Conservation (phyloP, 2,888 invertebrate species). For the Drosophila mulleri region DNA sequence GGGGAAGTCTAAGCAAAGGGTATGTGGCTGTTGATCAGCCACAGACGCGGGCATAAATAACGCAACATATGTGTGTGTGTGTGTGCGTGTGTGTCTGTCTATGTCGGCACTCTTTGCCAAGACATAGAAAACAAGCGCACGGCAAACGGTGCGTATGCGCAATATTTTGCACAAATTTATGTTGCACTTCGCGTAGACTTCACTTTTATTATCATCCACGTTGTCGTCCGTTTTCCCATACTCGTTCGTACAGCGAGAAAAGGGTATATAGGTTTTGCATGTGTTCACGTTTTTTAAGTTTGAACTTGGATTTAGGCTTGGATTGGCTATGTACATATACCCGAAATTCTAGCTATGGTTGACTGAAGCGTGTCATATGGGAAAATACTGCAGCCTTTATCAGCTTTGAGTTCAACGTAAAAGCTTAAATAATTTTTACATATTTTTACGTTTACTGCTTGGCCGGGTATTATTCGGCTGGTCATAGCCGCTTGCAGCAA, state of each 20-base stretch:
- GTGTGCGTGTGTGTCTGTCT: conserved; percentile 35
- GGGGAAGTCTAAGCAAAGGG: not conserved
- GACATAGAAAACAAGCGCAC: conserved; percentile 33
- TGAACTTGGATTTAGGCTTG: fast-evolving
- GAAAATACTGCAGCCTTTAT: not conserved
- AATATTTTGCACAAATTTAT: conserved; percentile 77
- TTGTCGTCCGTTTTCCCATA: conserved; percentile 18
- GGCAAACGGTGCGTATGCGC: conserved; percentile 71
- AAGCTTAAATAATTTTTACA: not conserved
- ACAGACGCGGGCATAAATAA: conserved; percentile 75
- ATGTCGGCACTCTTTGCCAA: conserved; percentile 56
- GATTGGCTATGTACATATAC: not conserved
- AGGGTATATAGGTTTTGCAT: not conserved
- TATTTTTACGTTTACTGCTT: not conserved
- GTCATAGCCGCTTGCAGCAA: not conserved
- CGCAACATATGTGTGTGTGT: conserved; percentile 34
- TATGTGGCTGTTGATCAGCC: conserved; percentile 11
- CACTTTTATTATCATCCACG: conserved; percentile 75
- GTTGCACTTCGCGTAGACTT: conserved; percentile 77
- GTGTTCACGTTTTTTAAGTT: too few relatives aligned
- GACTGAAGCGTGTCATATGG: not conserved
- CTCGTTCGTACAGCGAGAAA: not conserved
- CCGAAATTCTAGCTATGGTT: not conserved
- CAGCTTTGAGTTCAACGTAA: not conserved
- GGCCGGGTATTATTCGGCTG: not conserved